These are phyloP conservation scores for Lacerta bilineata DNA, from an alignment of 2,797 vertebrate species.

Conservation along the genomic window DNA sequence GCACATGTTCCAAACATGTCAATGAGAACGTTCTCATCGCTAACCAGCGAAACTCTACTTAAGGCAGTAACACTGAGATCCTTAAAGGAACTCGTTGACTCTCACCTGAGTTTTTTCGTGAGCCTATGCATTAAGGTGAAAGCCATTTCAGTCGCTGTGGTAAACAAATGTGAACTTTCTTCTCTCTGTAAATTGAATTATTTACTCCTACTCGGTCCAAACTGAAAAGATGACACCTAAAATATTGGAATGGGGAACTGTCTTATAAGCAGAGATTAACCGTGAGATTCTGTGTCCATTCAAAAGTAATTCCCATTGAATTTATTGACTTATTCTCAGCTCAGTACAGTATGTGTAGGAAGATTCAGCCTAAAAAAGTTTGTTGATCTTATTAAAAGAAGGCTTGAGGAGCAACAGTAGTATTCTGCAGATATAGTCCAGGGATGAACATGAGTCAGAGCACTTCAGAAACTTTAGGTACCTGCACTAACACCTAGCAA, in stretches of 20 bases:
- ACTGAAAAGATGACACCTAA: neutral
- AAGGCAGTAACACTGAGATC: neutral
- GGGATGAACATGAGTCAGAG: neutral
- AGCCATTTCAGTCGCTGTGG: neutral
- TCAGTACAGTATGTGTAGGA: too few species aligned
- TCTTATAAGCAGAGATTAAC: neutral
- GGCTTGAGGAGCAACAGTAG: neutral
- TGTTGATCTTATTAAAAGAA: neutral
- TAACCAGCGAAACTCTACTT: neutral
- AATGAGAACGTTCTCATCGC: neutral
- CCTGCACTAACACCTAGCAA: neutral
- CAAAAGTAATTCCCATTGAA: too few species aligned
- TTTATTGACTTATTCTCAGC: too few species aligned
- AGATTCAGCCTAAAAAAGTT: neutral
- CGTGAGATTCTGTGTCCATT: too few species aligned
- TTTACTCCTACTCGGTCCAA: neutral
- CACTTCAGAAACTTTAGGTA: neutral
- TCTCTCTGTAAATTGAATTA: neutral
- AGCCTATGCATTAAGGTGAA: neutral
- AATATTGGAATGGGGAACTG: neutral
- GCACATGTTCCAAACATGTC: neutral
- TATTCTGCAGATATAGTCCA: neutral
- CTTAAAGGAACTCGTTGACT: neutral
- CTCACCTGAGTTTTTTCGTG: neutral
- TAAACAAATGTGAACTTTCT: neutral